phyloP scores from a whole-genome alignment of 2,888 invertebrate species.

The Archips xylosteana region DNA sequence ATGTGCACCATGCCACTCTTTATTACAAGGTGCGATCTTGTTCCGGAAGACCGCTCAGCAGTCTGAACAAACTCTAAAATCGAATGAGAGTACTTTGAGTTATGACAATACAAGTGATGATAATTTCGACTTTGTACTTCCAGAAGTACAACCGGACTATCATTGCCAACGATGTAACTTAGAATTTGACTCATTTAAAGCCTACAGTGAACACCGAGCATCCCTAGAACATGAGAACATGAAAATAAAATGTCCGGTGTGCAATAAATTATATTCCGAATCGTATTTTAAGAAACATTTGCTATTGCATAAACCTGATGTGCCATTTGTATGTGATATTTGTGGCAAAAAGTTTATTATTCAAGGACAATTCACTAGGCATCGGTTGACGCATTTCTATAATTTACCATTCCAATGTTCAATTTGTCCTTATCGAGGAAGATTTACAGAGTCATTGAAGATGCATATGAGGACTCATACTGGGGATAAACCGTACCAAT shows the following conservation, averaged over 20 bases:
- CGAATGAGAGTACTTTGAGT: slow-evolving; percentile 44
- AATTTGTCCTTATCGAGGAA: slow-evolving; percentile 73
- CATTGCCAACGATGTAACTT: slow-evolving; percentile 66
- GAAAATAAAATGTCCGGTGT: slow-evolving; percentile 64
- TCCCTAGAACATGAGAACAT: slow-evolving; percentile 70
- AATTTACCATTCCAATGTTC: slow-evolving; percentile 64
- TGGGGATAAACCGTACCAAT: slow-evolving; percentile 76
- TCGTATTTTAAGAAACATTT: slow-evolving; percentile 69
- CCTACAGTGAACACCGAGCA: slow-evolving; percentile 66
- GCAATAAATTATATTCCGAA: slow-evolving; percentile 67
- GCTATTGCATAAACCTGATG: slow-evolving; percentile 58
- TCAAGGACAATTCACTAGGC: slow-evolving; percentile 66
- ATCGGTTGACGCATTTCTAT: slow-evolving; percentile 72
- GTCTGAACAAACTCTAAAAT: slow-evolving; percentile 61
- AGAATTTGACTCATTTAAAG: slow-evolving; percentile 61
- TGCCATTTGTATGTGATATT: slow-evolving; percentile 71
- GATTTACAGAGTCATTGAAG: slow-evolving; percentile 72
- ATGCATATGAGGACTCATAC: slow-evolving; percentile 79
- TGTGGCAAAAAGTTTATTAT: slow-evolving; percentile 72
- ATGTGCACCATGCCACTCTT: slow-evolving; percentile 64
- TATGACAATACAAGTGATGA: slow-evolving; percentile 41
- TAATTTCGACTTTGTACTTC: slow-evolving; percentile 45
- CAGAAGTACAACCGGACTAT: slow-evolving; percentile 45
- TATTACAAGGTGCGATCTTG: slow-evolving; percentile 69
- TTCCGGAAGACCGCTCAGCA: slow-evolving; percentile 72